Base-by-base conservation (phyloP, 2,113 vertebrate species). In the Argyrosomus japonicus region DNA sequence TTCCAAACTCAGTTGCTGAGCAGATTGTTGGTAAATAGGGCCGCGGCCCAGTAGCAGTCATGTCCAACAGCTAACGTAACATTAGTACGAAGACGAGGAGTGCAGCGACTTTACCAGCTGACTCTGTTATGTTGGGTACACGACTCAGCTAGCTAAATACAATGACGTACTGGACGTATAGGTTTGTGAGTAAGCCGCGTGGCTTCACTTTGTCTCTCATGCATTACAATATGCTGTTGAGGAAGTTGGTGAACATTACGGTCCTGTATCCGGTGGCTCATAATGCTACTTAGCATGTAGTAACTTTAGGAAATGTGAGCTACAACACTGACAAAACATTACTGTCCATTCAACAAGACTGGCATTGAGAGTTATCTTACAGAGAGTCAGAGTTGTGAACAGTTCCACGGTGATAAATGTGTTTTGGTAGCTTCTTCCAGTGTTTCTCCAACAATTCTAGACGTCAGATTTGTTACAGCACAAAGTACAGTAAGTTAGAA, bases 271-370 rank as follows among this genome's bases (percentile, higher is more conserved):
- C 57, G 56, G 61, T 48, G 23, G 50, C 36, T 77, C 57, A 3
- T 40, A 0, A 23, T 11, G 43, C 27, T 47, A 47, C 21, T 23
- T 45, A 82, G 43, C 51, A n/a, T 18, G 36, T 11, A 45, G 18
- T 48, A 84, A 86, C 62, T 88, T 88, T 36, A 9, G 3, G 64
- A 70, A 23, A 58, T 9, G n/a, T 75, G n/a, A 68, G 18, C 27
- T 48, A n/a, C 56, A 62, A 11, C 68, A 40, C 7, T 32, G 65
- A 61, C 32, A 56, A 51, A 67, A 62, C 23, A 51, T 23, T 68
- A 65, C 63, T 60, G 60, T 64, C 79, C 27, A 7, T 48, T 40
- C 32, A 51, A 19, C 6, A 19, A 53, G 43, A 60, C 2, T 32
- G 48, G 4, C 25, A 15, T 2, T 13, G 7, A 25, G 32, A 69